Evolutionary conservation across 2,888 invertebrate genomes (phyloP), one percentile per base, ranked within the genome.

Genomic region (Agrotis ipsilon): DNA sequence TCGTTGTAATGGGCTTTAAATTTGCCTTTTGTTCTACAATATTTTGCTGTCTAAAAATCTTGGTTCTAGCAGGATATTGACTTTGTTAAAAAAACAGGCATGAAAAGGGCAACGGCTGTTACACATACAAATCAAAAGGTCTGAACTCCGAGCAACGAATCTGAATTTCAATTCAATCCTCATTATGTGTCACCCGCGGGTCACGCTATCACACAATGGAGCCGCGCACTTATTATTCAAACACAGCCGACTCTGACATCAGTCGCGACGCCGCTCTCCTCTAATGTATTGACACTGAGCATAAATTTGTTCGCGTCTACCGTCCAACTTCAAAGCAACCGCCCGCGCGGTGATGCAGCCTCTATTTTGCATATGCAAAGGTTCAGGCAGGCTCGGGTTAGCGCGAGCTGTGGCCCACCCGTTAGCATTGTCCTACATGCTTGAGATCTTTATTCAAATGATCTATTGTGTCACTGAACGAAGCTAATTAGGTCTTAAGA

Each of bases 261-360:
- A 92, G 89, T 85, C 85, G 88, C 85, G 87, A 79, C 89, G 85
- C 89, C 81, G 81, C 81, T 81, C 86, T 88, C 75, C 88, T 90
- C 92, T 94, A 92, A 93, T 91, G 90, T 93, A 92, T 93, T 91
- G 91, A 91, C 91, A 90, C 86, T 87, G 86, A 84, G 89, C 91
- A 92, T 92, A 92, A 92, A 93, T 93, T 91, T 91, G 92, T 89
- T 85, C 88, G 86, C 88, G 87, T 90, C 89, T 86, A 82, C 87
- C 86, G 87, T 80, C 82, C 80, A 81, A 86, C 86, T 88, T 92
- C 86, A 90, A 90, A 88, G 85, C 79, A 84, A 75, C 82, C 86
- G 78, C 81, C 67, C 19, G 78, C 77, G 74, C 79, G 78, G 76
- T 64, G 68, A 68, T 77, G 75, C 81, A 81, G 67, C 83, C 79